phyloP scores from a whole-genome alignment of 1,140 invertebrate species.

The Samia ricini region DNA sequence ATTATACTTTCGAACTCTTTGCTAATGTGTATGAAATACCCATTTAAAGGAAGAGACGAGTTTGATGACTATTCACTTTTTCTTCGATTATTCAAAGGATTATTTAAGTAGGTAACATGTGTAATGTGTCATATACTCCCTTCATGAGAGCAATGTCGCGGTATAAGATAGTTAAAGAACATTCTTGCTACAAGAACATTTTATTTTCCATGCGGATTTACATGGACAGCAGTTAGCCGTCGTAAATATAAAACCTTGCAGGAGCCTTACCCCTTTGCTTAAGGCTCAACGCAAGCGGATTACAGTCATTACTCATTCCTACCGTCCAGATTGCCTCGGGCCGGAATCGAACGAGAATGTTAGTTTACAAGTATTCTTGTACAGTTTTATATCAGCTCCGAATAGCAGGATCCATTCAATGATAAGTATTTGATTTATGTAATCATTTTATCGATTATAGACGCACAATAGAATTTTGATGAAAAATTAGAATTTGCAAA shows the following conservation, averaged over 20 bases:
- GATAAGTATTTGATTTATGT: neutral
- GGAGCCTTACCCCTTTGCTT: constrained; percentile 67
- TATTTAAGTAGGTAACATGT: no score
- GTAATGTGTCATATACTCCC: no score
- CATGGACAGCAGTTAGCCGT: constrained; percentile 32
- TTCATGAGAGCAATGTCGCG: no score
- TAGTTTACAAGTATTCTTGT: constrained; percentile 42
- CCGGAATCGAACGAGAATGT: constrained; percentile 34
- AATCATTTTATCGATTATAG: neutral
- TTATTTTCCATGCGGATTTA: constrained; percentile 42
- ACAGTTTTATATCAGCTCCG: constrained; percentile 22
- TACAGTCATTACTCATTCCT: constrained; percentile 70
- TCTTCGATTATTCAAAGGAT: no score
- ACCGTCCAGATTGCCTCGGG: constrained; percentile 61
- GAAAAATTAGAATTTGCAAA: neutral
- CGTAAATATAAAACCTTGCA: constrained; percentile 68
- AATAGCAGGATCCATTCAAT: neutral
- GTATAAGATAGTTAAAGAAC: neutral
- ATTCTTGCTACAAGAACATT: constrained; percentile 18
- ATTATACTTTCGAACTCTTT: no score
- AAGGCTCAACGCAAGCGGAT: constrained; percentile 71
- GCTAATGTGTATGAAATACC: no score
- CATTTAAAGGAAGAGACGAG: no score
- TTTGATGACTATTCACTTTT: no score
- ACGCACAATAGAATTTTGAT: neutral